phyloP scores from a whole-genome alignment of 2,797 vertebrate genomes.

The Phoebastria nigripes region DNA sequence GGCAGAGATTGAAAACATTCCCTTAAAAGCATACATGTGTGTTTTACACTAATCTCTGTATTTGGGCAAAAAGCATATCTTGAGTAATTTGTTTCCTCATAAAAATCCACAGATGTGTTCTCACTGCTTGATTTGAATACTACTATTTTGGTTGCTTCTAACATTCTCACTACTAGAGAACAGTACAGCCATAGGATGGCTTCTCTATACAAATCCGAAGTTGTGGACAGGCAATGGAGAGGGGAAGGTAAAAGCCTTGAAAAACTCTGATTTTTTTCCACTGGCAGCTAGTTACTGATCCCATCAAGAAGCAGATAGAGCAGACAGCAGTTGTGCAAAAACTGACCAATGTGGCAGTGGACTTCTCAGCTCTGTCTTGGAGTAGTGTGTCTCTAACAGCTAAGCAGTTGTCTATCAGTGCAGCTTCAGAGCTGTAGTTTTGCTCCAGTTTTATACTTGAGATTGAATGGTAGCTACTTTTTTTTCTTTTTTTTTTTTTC shows the following conservation, averaged over 20 bases:
- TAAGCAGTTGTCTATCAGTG: not conserved
- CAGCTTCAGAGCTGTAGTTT: not conserved
- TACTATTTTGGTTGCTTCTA: not conserved
- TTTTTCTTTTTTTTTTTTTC: not conserved
- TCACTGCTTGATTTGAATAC: not conserved
- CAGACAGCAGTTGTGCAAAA: not conserved
- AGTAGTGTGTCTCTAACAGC: not conserved
- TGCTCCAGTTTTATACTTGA: not conserved
- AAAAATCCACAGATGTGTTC: not conserved
- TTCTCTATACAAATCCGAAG: not conserved
- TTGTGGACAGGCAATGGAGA: not conserved
- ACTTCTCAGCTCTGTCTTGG: not conserved
- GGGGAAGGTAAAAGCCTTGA: not conserved
- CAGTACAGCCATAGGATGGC: not conserved
- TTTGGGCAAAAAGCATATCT: not conserved
- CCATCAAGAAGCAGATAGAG: not conserved
- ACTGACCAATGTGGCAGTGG: not conserved
- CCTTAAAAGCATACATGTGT: not conserved
- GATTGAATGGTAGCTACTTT: not conserved
- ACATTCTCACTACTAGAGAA: not conserved
- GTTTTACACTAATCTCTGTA: not conserved
- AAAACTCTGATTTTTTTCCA: not conserved
- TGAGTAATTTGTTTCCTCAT: not conserved
- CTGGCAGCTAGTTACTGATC: not conserved
- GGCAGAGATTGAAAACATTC: not conserved